These are phyloP conservation scores for Rhopalosiphum nymphaeae DNA, from an alignment of 2,888 invertebrate genomes.

Conservation along the genomic window DNA sequence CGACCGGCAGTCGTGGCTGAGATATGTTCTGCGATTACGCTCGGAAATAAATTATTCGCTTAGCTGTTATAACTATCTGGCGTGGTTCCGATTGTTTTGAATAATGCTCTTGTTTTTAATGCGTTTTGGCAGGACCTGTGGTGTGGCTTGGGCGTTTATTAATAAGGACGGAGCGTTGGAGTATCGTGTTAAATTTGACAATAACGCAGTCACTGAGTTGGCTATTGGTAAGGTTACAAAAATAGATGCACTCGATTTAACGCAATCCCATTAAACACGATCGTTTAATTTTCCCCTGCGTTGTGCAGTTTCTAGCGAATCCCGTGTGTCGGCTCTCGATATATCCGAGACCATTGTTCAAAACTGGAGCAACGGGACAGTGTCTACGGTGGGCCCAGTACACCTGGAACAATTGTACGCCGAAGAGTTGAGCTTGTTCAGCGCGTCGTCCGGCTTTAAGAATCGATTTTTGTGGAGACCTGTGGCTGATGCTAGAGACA, in stretches of 20 bases:
- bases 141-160: slow-evolving; percentile 83
- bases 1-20: background rate
- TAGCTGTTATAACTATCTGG: slow-evolving; percentile 56
- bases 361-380: slow-evolving; percentile 75
- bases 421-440: slow-evolving; percentile 84
- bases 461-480: slow-evolving; percentile 79
- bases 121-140: slow-evolving; percentile 70
- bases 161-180: slow-evolving; percentile 83
- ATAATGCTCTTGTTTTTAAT: slow-evolving; percentile 65
- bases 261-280: slow-evolving; percentile 45
- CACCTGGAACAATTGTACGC: slow-evolving; percentile 86
- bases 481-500: slow-evolving; percentile 82
- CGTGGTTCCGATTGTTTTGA: slow-evolving; percentile 64
- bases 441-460: slow-evolving; percentile 76
- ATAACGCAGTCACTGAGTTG: slow-evolving; percentile 66
- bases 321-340: slow-evolving; percentile 56
- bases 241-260: slow-evolving; percentile 59
- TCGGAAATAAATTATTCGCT: slow-evolving; percentile 62
- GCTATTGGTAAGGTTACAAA: slow-evolving; percentile 58
- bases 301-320: slow-evolving; percentile 42
- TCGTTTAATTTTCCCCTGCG: slow-evolving; percentile 28
- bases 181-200: slow-evolving; percentile 78
- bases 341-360: slow-evolving; percentile 49
- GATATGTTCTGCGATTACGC: slow-evolving; percentile 43
- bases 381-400: slow-evolving; percentile 83